These are phyloP conservation scores for Canis aureus DNA, from an alignment of 2,113 vertebrate species.

Conservation along the genomic window DNA sequence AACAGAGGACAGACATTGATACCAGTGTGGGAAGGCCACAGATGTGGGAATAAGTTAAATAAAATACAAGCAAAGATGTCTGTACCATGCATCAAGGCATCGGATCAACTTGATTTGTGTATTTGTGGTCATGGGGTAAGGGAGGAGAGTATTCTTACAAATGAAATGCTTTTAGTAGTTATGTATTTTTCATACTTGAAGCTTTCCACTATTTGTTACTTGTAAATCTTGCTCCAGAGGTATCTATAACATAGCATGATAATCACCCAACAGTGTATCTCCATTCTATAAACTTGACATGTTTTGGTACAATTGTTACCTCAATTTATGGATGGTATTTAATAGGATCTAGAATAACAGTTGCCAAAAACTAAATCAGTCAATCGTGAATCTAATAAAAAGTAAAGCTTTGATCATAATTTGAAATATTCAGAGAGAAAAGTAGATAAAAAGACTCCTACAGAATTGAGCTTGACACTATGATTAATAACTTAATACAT, in stretches of 20 bases:
- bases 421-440: conserved; percentile 79
- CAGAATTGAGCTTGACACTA: conserved; percentile 74
- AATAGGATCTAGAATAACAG: conserved; percentile 66
- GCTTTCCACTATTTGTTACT: conserved; percentile 34
- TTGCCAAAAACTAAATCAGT: conserved; percentile 81
- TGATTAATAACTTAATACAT: conserved; percentile 67
- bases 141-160: neutral
- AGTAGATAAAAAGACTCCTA: conserved; percentile 63
- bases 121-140: rapidly evolving
- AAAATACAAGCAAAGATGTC: neutral
- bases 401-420: conserved; percentile 69
- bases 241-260: neutral
- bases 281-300: conserved; percentile 65
- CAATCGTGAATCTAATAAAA: conserved; percentile 76
- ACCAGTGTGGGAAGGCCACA: neutral
- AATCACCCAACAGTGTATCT: neutral
- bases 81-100: neutral
- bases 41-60: neutral
- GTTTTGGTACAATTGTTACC: conserved; percentile 67
- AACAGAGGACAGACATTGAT: neutral
- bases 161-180: neutral
- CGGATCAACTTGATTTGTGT: neutral
- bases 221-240: conserved; percentile 56
- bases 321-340: conserved; percentile 64
- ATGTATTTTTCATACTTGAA: neutral